Conservation (phyloP, 1,140 invertebrate genomes). For the Macrotrachela quadricornifera region DNA sequence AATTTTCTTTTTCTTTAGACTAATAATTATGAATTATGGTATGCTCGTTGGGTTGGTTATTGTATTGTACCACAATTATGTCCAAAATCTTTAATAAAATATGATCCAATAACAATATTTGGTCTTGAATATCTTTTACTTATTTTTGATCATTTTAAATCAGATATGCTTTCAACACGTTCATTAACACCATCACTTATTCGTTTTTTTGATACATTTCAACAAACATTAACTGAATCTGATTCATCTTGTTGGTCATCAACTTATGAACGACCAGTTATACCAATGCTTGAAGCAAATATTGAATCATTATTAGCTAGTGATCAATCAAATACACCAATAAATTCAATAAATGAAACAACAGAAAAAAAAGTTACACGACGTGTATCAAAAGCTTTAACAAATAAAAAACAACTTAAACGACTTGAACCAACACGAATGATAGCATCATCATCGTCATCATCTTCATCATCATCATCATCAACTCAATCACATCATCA, state of each 20-base stretch:
- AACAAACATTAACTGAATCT: not conserved
- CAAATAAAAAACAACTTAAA: slow-evolving; percentile 73
- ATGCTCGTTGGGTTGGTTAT: slow-evolving; percentile 60
- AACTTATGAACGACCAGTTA: not conserved
- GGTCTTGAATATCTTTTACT: slow-evolving; percentile 59
- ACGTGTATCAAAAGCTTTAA: slow-evolving; percentile 72
- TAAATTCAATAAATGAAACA: no score
- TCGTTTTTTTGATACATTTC: slow-evolving; percentile 30
- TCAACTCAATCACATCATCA: not conserved
- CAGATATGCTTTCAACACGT: slow-evolving; percentile 47
- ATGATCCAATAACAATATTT: slow-evolving; percentile 69
- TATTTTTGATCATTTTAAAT: slow-evolving; percentile 65
- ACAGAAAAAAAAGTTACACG: slow-evolving; percentile 45
- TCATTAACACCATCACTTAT: slow-evolving; percentile 41
- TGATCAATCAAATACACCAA: slow-evolving; percentile 19
- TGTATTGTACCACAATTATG: slow-evolving; percentile 83
- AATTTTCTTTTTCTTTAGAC: not conserved
- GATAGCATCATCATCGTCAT: slow-evolving; percentile 36
- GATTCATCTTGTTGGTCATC: not conserved
- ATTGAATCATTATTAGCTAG: not conserved
- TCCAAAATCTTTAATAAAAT: slow-evolving; percentile 58
- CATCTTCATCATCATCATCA: not conserved
- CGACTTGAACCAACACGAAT: slow-evolving; percentile 45
- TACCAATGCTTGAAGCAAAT: not conserved
- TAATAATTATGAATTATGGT: not conserved